Base-by-base conservation (phyloP, 2,113 vertebrate species). In the Planiliza haematocheilus region DNA sequence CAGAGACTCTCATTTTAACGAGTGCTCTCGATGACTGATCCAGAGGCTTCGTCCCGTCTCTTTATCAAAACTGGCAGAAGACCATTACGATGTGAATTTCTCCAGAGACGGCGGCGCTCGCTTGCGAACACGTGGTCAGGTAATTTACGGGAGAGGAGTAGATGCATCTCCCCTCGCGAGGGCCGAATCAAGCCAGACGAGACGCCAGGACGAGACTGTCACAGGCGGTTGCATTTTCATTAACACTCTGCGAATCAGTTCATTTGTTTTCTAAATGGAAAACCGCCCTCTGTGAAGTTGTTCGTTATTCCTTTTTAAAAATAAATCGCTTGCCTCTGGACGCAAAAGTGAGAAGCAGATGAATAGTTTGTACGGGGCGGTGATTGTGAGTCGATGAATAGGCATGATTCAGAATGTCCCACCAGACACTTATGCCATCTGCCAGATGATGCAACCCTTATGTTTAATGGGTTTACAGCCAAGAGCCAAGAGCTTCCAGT, bases 191-290 rank as follows among this genome's bases (percentile, higher is more conserved):
- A 56, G 38, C 43, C 58, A 64, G 77, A 42, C n/a, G 34, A 64
- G 12, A 58, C 55, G 43, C 56, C 37, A 38, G 48, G 56, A 79
- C 70, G 62, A 73, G 75, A 68, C 12, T 62, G 69, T 78, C 74
- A 68, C 75, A 64, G 77, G 53, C 70, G 70, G 74, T 56, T 68
- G 67, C 46, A 18, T 66, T 82, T 74, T 72, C 62, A 85, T 85
- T 83, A 79, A 17, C 49, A 58, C 18, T 66, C 39, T 24, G 49
- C 37, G 20, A 67, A 58, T 60, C 66, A 34, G 42, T 56, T 77
- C 2, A 78, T 66, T 83, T 74, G 65, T 71, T 71, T 75, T 65
- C 41, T 18, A 52, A 81, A 73, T 66, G 68, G 42, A 74, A 77
- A 46, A 50, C 17, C 16, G 7, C 17, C 74, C 65, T 37, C 50